Conservation (phyloP, 1,140 invertebrate species). For the Cyclargus thomasi region DNA sequence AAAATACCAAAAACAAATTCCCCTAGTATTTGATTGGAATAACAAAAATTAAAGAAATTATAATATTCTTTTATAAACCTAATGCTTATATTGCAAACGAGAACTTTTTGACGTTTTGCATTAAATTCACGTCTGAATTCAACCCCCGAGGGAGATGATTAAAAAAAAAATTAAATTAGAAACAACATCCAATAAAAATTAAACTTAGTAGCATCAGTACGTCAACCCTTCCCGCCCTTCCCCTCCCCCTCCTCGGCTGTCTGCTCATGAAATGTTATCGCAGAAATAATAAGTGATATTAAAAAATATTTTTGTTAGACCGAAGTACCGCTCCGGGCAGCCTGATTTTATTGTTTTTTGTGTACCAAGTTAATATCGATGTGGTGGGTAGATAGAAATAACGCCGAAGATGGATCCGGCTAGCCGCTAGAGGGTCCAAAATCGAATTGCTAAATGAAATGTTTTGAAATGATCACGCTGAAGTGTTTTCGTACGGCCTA, state of each 20-base stretch:
- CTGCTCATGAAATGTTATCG: not conserved
- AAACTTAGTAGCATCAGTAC: not conserved
- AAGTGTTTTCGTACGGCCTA: not conserved
- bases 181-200: slow-evolving; percentile 8
- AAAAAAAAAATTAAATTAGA: not conserved
- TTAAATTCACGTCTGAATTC: not conserved
- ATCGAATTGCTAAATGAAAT: not conserved
- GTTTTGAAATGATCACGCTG: too few species aligned
- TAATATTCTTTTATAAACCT: too few species aligned
- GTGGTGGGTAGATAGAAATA: not conserved
- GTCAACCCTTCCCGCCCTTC: not conserved
- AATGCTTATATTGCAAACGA: too few species aligned
- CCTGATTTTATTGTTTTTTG: not conserved
- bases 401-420: not conserved
- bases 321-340: not conserved
- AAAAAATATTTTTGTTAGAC: not conserved
- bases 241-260: not conserved
- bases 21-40: too few species aligned
- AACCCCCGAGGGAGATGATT: not conserved
- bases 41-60: too few species aligned
- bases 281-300: not conserved
- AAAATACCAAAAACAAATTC: too few species aligned
- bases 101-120: not conserved
- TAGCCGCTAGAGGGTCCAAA: not conserved
- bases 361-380: not conserved